Base-by-base conservation (phyloP, 2,797 vertebrate genomes). In the Coilia nasus region DNA sequence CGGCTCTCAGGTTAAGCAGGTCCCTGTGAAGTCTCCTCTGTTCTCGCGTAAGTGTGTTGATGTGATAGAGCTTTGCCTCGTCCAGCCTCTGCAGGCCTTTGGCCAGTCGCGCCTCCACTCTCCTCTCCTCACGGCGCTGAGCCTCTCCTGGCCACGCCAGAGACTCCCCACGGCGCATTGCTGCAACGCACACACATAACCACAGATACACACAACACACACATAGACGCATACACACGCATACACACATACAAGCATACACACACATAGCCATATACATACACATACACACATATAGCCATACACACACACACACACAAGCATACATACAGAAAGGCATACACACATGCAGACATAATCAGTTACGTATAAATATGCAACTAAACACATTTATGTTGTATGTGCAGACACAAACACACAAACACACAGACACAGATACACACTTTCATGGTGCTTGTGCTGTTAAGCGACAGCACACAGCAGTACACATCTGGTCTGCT, bases 11-110 rank as follows among this genome's bases (percentile, higher is more conserved):
- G 47, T 86, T 87, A 15, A 86, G 86, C n/a, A 94, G 92, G 47
- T 95, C 93, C 23, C 84, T 91, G 67, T 93, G 91, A 60, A 96
- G 86, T 60, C 82, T 88, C 1, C 85, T 90, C 90, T 96, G 94
- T 83, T 96, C 94, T 86, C 90, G 87, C 64, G 81, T 89, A 86
- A 96, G 90, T 0, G 75, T 83, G 47, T 91, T 94, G 83, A 95
- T 28, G 0, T 90, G 93, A 57, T 92, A 91, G 46, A 88, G 87
- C 50, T 90, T 89, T 50, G 91, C 85, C 4, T 86, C 87, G 15
- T 96, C 93, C 0, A 96, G 87, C 12, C 90, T 88, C 44, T 91
- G 91, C 57, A 95, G 86, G 6, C 89, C 91, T 7, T 91, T 88
- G 62, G 60, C 83, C 71, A 96, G 91, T 71, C 92, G 89, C 82